Conservation (phyloP, 2,113 vertebrate genomes). For the Barbus barbus region DNA sequence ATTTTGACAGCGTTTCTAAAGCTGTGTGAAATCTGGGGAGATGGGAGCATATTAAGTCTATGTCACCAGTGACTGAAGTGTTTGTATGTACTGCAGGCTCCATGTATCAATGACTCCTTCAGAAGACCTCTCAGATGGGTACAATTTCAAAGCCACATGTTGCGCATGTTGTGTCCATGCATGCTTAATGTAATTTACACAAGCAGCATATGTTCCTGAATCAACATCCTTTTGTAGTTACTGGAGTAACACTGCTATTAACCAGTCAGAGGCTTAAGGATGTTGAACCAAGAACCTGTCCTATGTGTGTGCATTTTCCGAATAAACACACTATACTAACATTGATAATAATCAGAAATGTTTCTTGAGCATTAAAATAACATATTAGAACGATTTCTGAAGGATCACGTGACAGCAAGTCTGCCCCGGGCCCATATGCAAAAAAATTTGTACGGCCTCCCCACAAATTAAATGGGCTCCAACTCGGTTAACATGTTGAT, state of each 20-base stretch:
- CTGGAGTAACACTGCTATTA: not conserved
- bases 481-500: no score
- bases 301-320: not conserved
- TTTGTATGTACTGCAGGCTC: not conserved
- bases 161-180: constrained; percentile 3
- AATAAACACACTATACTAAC: not conserved
- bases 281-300: not conserved
- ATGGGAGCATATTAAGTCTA: not conserved
- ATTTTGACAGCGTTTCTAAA: constrained; percentile 8
- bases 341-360: not conserved
- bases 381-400: not conserved
- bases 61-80: not conserved
- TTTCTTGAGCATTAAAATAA: not conserved
- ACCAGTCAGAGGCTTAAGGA: not conserved
- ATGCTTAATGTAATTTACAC: not conserved
- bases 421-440: no score
- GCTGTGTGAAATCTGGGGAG: not conserved
- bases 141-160: not conserved
- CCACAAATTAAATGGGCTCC: no score
- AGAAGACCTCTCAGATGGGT: not conserved
- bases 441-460: no score
- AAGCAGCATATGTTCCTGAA: not conserved
- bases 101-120: not conserved
- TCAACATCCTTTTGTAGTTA: not conserved
- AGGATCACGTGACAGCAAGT: not conserved